Base-by-base conservation (phyloP, 2,797 vertebrate genomes). In the Chelon auratus region DNA sequence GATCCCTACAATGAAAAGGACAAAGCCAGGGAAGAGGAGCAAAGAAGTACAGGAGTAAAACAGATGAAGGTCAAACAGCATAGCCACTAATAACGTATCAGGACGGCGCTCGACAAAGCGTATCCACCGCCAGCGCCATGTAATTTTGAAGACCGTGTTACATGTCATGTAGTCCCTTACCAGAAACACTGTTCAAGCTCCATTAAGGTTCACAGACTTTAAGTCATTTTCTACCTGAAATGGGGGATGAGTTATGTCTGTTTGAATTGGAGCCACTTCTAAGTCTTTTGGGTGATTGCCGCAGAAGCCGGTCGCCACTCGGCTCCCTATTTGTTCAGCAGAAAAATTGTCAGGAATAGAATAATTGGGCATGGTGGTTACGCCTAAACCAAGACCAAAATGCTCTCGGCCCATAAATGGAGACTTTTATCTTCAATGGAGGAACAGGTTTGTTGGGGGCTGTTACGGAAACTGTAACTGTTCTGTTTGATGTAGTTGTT, bases 61-160 rank as follows among this genome's bases (percentile, higher is more conserved):
- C 1, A 63, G 33, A 78, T 73, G 72, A 82, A 85, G 84, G 80
- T 89, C 80, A 78, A 76, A 26, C 36, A 22, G 55, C 52, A 40
- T n/a, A 59, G 45, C 20, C 43, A 61, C 71, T 81, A 50, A 66
- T 78, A 68, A 63, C 55, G 30, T 15, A 61, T 74, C 62, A 57
- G 69, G 69, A 33, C 18, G 11, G 33, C 15, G 33, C 78, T 77
- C 50, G 39, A 11, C 12, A 48, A 66, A 87, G 42, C 4, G 0
- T 43, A 13, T 62, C 47, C 66, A 9, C 18, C 6, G 12, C 40
- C 2, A 9, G 14, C 3, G 10, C 37, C n/a, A 1, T 56, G 40
- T 39, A 73, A 72, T 54, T 68, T 39, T 53, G 48, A 72, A 24
- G 43, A 67, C 30, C 64, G 39, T 43, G 36, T 66, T 71, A 18